Evolutionary conservation across 2,797 vertebrate species (phyloP).

Genomic region (Enteromius thamalakanensis): DNA sequence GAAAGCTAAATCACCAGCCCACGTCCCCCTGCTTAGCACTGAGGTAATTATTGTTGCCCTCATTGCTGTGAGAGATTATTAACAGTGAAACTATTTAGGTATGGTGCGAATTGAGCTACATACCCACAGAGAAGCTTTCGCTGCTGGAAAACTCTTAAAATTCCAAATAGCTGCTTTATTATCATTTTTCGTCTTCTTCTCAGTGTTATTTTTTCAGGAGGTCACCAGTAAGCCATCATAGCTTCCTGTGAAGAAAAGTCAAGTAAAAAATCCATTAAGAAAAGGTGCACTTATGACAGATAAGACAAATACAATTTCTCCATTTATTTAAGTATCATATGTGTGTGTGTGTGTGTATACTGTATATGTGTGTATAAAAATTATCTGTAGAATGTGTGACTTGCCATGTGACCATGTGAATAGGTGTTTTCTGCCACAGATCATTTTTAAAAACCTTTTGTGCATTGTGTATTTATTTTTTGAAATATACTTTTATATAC

Average conservation of each 20-base stretch:
- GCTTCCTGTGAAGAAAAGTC: neutral
- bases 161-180: neutral
- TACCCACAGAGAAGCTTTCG: conserved; percentile 14
- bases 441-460: neutral
- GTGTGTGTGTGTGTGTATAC: neutral
- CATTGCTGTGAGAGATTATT: conserved; percentile 54
- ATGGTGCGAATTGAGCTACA: conserved; percentile 51
- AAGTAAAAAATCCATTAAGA: neutral
- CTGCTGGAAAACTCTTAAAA: conserved; percentile 1
- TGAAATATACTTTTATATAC: neutral
- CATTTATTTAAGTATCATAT: neutral
- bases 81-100: conserved; percentile 58
- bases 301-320: neutral
- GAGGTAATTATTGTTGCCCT: conserved; percentile 60
- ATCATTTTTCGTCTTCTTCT: neutral
- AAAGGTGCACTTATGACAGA: neutral
- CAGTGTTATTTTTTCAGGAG: neutral
- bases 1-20: conserved; percentile 49
- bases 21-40: conserved; percentile 43
- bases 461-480: neutral
- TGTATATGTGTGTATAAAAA: neutral
- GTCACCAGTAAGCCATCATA: neutral
- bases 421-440: neutral
- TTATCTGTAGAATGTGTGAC: neutral
- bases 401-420: neutral